These are phyloP conservation scores for Glaucidium brasilianum DNA, from an alignment of 2,113 vertebrate genomes.

Conservation along the genomic window DNA sequence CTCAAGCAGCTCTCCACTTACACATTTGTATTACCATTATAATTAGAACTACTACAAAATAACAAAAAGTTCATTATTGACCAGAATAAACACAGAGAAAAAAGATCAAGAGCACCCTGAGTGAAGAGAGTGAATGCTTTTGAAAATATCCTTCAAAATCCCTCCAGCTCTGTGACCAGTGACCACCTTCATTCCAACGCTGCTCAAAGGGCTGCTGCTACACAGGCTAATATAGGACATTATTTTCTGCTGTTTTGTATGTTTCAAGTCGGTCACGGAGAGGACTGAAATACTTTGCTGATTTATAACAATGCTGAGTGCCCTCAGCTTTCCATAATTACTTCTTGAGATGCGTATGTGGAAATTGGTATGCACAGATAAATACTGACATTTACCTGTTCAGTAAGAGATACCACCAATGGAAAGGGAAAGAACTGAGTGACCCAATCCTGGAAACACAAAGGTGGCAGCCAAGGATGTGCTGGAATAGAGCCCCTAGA, in stretches of 20 bases:
- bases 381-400: background rate
- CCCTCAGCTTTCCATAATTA: background rate
- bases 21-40: slow-evolving; percentile 30
- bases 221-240: background rate
- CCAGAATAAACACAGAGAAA: slow-evolving; percentile 3
- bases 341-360: background rate
- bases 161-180: background rate
- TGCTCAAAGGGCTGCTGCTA: background rate
- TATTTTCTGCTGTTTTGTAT: background rate
- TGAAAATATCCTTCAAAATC: background rate
- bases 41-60: slow-evolving; percentile 55
- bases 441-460: background rate
- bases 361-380: background rate
- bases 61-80: slow-evolving; percentile 43
- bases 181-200: background rate
- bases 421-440: background rate
- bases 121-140: background rate
- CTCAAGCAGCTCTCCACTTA: slow-evolving; percentile 51
- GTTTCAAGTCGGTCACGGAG: background rate
- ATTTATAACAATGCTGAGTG: background rate
- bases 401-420: background rate
- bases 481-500: background rate
- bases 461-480: background rate
- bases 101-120: background rate
- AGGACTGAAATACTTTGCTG: background rate